Evolutionary conservation across 2,888 invertebrate species (phyloP).

Genomic region (Rhodophaea formosa): DNA sequence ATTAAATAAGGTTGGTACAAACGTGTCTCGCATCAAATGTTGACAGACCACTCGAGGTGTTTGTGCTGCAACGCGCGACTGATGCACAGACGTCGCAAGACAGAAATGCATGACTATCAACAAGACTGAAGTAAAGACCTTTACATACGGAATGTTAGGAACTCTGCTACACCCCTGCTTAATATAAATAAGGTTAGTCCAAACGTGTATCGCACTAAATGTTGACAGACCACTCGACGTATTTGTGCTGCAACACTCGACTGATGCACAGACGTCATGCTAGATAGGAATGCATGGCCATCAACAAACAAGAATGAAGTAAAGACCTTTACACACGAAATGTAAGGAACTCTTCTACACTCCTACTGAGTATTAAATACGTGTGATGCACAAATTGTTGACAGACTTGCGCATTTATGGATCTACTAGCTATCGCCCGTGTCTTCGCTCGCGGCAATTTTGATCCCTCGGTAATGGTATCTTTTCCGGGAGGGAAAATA

Average conservation of each 20-base stretch:
- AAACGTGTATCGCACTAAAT: background rate
- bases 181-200: too few species aligned
- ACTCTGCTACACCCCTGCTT: too few species aligned
- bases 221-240: background rate
- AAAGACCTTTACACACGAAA: background rate
- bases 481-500: too few species aligned
- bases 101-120: slow-evolving; percentile 4
- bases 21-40: background rate
- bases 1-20: too few species aligned
- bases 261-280: background rate
- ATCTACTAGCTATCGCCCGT: too few species aligned
- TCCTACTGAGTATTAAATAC: too few species aligned
- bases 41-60: background rate
- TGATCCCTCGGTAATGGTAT: too few species aligned
- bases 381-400: background rate
- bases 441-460: too few species aligned
- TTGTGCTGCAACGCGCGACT: background rate
- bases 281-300: slow-evolving; percentile 4
- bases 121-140: background rate
- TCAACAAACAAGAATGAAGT: background rate
- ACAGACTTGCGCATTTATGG: too few species aligned
- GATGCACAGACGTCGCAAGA: background rate
- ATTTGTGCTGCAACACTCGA: background rate
- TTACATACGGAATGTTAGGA: background rate
- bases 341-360: too few species aligned